A percentile compares a stretch with the other conserved stretches of the same genome.
These are phyloP conservation scores for Thomomys bottae DNA, from an alignment of 2,113 vertebrate species.

Conservation along the genomic window DNA sequence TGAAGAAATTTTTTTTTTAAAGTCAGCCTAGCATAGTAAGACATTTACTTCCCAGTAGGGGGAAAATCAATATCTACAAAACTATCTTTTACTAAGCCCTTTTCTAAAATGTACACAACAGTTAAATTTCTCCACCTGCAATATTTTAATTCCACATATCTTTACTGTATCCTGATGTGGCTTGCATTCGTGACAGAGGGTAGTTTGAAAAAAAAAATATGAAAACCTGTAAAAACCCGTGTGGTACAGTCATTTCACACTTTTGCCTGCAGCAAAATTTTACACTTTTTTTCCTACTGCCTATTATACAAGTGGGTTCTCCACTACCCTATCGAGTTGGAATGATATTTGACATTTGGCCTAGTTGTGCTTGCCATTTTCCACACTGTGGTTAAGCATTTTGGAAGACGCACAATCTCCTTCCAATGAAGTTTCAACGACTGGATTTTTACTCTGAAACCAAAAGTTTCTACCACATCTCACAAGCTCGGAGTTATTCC, in stretches of 20 bases:
- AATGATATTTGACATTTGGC: conserved; percentile 62
- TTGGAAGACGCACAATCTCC: conserved; percentile 4
- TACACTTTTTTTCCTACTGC: conserved; percentile 49
- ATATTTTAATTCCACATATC: conserved; percentile 1
- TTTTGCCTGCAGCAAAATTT: background rate
- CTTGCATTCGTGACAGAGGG: background rate
- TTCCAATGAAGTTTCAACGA: background rate
- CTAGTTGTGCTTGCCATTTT: conserved; percentile 60
- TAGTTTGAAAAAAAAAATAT: background rate
- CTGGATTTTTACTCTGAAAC: background rate
- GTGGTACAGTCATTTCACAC: conserved; percentile 31
- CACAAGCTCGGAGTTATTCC: background rate
- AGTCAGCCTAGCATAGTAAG: background rate
- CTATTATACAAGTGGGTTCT: background rate
- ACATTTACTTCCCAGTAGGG: conserved; percentile 32
- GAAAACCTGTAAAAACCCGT: conserved; percentile 34
- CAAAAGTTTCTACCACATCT: background rate
- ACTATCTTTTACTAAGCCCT: background rate
- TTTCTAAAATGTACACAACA: conserved; percentile 26
- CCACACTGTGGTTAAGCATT: conserved; percentile 50
- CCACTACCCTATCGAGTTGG: conserved; percentile 16
- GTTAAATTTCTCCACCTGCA: conserved; percentile 47
- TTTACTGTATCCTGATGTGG: background rate
- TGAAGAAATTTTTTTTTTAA: conserved; percentile 34
- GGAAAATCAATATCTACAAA: conserved; percentile 11